Conservation (phyloP, 2,888 invertebrate species). For the Philereme transversata region DNA sequence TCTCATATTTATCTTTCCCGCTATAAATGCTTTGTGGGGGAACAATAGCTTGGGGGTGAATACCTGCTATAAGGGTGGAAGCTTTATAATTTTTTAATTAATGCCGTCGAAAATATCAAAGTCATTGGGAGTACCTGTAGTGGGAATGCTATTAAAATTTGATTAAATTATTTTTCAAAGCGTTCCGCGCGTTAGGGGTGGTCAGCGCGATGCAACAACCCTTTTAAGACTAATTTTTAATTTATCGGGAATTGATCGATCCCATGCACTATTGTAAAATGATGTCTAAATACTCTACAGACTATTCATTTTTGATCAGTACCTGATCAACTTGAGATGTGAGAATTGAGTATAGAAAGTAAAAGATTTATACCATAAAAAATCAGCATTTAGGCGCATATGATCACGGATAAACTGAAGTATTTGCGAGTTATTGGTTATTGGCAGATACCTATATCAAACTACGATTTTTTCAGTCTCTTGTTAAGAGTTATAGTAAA, state of each 20-base stretch:
- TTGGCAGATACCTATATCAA: neutral
- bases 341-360: too few species aligned
- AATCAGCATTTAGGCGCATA: too few species aligned
- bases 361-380: too few species aligned
- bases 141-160: slow-evolving; percentile 72
- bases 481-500: too few species aligned
- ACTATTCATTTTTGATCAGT: too few species aligned
- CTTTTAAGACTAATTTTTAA: slow-evolving; percentile 29
- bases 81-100: slow-evolving; percentile 85
- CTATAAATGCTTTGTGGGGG: slow-evolving; percentile 44
- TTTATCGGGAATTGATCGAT: slow-evolving; percentile 17
- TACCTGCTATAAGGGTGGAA: slow-evolving; percentile 45
- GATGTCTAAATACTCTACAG: neutral
- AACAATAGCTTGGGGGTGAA: slow-evolving; percentile 49
- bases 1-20: slow-evolving; percentile 80
- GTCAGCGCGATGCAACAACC: slow-evolving; percentile 31
- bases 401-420: too few species aligned
- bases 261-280: slow-evolving; percentile 14
- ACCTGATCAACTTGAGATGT: too few species aligned
- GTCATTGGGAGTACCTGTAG: slow-evolving; percentile 73
- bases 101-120: slow-evolving; percentile 82
- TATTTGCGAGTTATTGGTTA: too few species aligned
- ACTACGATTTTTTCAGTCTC: too few species aligned
- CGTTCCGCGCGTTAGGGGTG: slow-evolving; percentile 53
- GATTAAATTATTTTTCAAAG: slow-evolving; percentile 68